A percentile compares a stretch with the other conserved stretches of the same genome.
phyloP scores from a whole-genome alignment of 2,797 vertebrate species.

The Pangasius sanitwongsei region DNA sequence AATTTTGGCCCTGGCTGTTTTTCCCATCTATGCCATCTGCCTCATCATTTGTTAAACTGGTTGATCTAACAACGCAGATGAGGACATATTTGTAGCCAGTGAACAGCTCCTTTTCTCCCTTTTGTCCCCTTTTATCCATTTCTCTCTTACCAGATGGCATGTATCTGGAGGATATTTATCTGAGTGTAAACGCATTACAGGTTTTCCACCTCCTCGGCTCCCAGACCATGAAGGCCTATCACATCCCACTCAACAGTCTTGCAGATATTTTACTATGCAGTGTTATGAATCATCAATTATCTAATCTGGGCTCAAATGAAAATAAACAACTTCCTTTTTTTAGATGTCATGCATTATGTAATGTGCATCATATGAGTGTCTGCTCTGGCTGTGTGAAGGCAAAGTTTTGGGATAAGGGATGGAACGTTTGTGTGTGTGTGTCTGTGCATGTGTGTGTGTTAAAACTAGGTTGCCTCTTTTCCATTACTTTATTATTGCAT shows the following conservation, averaged over 20 bases:
- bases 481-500: slow-evolving; percentile 48
- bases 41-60: slow-evolving; percentile 37
- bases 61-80: slow-evolving; percentile 25
- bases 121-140: slow-evolving; percentile 1
- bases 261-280: slow-evolving; percentile 31
- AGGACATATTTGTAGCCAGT: neutral
- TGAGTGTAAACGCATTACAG: slow-evolving; percentile 54
- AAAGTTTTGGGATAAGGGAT: slow-evolving; percentile 15
- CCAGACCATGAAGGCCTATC: slow-evolving; percentile 23
- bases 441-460: slow-evolving; percentile 18
- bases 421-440: slow-evolving; percentile 55
- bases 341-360: slow-evolving; percentile 26
- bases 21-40: slow-evolving; percentile 49
- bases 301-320: slow-evolving; percentile 29
- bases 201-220: slow-evolving; percentile 52
- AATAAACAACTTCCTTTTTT: slow-evolving; percentile 31
- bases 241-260: slow-evolving; percentile 29
- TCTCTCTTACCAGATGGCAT: slow-evolving; percentile 50
- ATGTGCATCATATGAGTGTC: neutral
- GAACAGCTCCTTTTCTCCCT: neutral
- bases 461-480: slow-evolving; percentile 52
- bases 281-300: slow-evolving; percentile 43
- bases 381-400: neutral
- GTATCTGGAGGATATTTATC: slow-evolving; percentile 50
- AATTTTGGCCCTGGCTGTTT: slow-evolving; percentile 27